These are phyloP conservation scores for Rhizomys pruinosus DNA, from an alignment of 2,113 vertebrate genomes.

Conservation along the genomic window DNA sequence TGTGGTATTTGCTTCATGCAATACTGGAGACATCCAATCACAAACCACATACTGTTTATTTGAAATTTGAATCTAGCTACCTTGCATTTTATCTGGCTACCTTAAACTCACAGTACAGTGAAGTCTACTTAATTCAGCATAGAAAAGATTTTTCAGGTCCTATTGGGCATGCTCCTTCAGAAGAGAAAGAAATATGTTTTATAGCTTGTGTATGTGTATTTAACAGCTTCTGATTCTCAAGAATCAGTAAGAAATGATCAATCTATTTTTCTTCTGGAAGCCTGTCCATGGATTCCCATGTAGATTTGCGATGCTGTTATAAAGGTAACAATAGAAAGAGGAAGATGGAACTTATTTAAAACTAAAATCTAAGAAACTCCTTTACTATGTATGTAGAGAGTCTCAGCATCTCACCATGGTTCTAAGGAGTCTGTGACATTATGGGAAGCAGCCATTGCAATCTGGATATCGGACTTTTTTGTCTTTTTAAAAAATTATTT, in stretches of 20 bases:
- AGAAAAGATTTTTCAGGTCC: not conserved
- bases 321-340: not conserved
- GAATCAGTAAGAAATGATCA: not conserved
- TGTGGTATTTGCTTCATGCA: not conserved
- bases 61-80: conserved; percentile 30
- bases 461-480: not conserved
- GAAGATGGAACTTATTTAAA: not conserved
- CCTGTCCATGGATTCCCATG: not conserved
- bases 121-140: conserved; percentile 2
- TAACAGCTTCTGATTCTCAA: not conserved
- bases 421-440: not conserved
- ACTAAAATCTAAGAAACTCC: not conserved
- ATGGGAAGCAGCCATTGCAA: not conserved
- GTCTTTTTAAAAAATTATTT: not conserved
- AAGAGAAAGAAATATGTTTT: not conserved
- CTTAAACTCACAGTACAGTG: not conserved
- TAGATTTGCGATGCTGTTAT: conserved; percentile 20
- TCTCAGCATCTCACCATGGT: not conserved
- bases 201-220: not conserved
- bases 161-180: not conserved
- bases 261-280: conserved; percentile 22
- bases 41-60: not conserved
- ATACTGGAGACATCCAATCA: not conserved
- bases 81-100: not conserved
- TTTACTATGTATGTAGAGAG: not conserved